These are phyloP conservation scores for Tetrapedia diversipes DNA, from an alignment of 2,888 invertebrate species.

Conservation along the genomic window DNA sequence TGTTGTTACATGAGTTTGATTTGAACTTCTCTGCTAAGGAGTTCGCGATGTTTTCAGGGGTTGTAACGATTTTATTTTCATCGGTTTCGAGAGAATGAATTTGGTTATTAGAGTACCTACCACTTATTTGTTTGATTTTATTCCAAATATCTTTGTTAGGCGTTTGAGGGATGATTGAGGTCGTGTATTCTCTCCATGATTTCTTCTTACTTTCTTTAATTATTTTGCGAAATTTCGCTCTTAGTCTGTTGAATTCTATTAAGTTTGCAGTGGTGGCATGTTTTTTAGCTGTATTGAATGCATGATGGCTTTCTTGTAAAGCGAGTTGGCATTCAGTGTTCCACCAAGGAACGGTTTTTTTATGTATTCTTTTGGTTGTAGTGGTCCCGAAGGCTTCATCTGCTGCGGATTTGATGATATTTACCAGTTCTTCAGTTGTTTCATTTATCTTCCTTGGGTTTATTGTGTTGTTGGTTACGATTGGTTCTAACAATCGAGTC, in stretches of 20 bases:
- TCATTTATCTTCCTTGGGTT: too few species aligned
- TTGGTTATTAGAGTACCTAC: too few species aligned
- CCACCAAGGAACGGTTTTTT: background rate
- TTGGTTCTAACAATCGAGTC: too few species aligned
- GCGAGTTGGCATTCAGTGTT: background rate
- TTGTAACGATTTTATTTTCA: too few species aligned
- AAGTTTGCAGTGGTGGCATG: background rate
- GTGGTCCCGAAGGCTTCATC: background rate
- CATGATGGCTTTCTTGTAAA: background rate
- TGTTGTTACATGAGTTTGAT: too few species aligned
- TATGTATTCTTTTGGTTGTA: background rate
- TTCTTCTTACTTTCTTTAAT: slow-evolving; percentile 16
- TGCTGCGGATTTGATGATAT: background rate
- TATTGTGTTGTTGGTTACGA: too few species aligned
- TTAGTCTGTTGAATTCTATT: slow-evolving; percentile 1
- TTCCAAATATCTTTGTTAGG: background rate
- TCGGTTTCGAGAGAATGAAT: too few species aligned
- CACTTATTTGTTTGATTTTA: background rate
- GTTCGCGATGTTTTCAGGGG: too few species aligned
- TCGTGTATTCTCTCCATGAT: background rate
- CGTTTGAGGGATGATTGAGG: background rate
- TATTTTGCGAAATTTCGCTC: background rate
- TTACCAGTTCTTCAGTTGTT: too few species aligned
- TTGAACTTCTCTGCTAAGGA: too few species aligned
- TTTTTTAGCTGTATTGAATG: slow-evolving; percentile 3